Base-by-base conservation (phyloP, 2,888 invertebrate genomes). In the Zhengitettix transpicula region DNA sequence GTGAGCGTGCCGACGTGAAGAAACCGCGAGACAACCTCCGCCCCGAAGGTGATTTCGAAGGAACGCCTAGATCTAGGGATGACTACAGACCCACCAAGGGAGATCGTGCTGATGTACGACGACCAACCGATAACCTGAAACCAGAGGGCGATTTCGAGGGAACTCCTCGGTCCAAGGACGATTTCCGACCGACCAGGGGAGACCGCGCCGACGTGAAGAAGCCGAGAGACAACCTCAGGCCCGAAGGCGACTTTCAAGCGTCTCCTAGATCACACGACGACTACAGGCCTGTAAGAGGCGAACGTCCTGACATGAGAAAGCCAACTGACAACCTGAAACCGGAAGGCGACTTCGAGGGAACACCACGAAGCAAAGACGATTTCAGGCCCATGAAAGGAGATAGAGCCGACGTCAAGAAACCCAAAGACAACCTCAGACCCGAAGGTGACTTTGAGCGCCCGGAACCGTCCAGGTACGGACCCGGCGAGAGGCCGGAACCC, bases 301-400 rank as follows among this genome's bases (percentile, higher is more conserved):
- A 69, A 52, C 64, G 69, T 11, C 66, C 64, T 15, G 65, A 65
- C 10, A 63, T 69, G 1, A 62, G 58, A 10, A 68, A 65, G 59
- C 69, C 74, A n/a, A 62, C 67, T 40, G 75, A 75, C 66, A 76
- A 68, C 67, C 68, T 70, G 51, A 68, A 68, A 63, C 75, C 72
- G 1, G 68, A 68, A 59, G 67, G 73, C 65, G 75, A 74, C 41
- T 70, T 70, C 59, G 66, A 65, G 41, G 58, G 63, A 9, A 62
- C 63, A 1, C 57, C 61, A 57, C 12, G 60, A 56, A 41, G n/a
- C 15, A 51, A 17, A 40, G 63, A 63, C 10, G 61, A 83, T 67
- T 82, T 79, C 65, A 76, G 73, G 63, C 75, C 79, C n/a, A 77
- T 80, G 1, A 75, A 73, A 15, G 61, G 61, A n/a, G 61, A 64